Evolutionary conservation across 2,888 invertebrate species (phyloP).

Genomic region (Oxyteleia sp.): DNA sequence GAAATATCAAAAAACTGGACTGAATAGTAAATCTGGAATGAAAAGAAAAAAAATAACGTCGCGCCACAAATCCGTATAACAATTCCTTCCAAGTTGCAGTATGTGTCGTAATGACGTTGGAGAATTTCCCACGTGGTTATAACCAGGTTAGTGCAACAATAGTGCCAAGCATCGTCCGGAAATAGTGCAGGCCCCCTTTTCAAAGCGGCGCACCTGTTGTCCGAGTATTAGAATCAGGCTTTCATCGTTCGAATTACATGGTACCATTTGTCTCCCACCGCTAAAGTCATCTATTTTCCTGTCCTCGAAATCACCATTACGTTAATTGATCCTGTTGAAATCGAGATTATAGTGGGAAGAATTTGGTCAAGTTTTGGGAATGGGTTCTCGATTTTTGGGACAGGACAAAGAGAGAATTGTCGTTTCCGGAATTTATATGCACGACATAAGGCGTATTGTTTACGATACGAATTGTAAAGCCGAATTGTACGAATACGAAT

Average conservation of each 20-base stretch:
- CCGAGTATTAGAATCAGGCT: slow-evolving; percentile 58
- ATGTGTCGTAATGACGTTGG: slow-evolving; percentile 67
- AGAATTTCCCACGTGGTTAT: slow-evolving; percentile 69
- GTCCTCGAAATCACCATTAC: slow-evolving; percentile 11
- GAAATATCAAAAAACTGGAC: no score
- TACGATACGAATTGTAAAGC: no score
- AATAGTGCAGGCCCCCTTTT: slow-evolving; percentile 63
- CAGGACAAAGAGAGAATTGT: no score
- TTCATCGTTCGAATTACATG: slow-evolving; percentile 51
- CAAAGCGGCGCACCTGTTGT: slow-evolving; percentile 64
- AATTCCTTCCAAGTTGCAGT: slow-evolving; percentile 56
- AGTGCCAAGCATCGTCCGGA: slow-evolving; percentile 57
- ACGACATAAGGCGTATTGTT: no score
- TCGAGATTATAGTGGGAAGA: neutral
- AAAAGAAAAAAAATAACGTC: no score
- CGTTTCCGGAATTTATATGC: no score
- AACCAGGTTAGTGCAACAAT: slow-evolving; percentile 73
- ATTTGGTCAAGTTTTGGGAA: no score
- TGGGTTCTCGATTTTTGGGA: no score
- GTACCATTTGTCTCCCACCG: slow-evolving; percentile 42
- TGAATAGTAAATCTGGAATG: no score
- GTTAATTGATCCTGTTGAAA: neutral
- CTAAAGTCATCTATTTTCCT: slow-evolving; percentile 21
- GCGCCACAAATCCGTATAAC: slow-evolving; percentile 58
- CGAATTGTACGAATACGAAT: no score